Evolutionary conservation across 2,113 vertebrate genomes (phyloP).

Genomic region (Uria aalge): DNA sequence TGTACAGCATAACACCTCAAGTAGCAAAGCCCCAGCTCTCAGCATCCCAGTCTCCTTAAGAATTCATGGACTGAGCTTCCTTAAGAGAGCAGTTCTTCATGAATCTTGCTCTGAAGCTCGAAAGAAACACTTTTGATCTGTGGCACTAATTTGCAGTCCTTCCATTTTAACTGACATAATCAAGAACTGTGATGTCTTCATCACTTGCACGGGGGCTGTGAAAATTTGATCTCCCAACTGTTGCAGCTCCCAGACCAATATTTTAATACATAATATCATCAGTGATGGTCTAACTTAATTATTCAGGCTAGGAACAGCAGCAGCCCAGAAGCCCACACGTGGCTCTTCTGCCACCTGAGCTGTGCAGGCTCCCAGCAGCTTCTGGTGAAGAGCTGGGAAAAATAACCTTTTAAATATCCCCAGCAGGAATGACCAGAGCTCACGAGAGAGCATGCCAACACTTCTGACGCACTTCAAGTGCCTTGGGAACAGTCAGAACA

Average conservation of each 20-base stretch:
- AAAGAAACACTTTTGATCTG: not conserved
- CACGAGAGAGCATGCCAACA: not conserved
- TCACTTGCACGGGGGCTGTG: not conserved
- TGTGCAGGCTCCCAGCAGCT: not conserved
- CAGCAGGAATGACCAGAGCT: not conserved
- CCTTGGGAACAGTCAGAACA: not conserved
- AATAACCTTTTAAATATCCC: not conserved
- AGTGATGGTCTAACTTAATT: not conserved
- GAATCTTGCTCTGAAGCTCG: not conserved
- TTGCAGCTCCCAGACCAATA: not conserved
- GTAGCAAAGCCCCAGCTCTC: not conserved
- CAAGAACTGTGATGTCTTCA: not conserved
- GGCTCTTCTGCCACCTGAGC: not conserved
- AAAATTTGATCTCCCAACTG: not conserved
- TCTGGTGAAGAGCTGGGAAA: not conserved
- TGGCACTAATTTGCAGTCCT: not conserved
- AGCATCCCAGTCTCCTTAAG: not conserved
- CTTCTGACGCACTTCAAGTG: not conserved
- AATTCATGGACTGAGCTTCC: not conserved
- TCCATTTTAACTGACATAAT: not conserved
- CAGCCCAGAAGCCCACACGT: not conserved
- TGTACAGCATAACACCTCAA: not conserved
- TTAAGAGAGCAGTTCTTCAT: not conserved
- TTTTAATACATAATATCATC: not conserved
- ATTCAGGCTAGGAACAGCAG: not conserved